phyloP scores from a whole-genome alignment of 2,888 invertebrate species.

The Fragum whitleyi region DNA sequence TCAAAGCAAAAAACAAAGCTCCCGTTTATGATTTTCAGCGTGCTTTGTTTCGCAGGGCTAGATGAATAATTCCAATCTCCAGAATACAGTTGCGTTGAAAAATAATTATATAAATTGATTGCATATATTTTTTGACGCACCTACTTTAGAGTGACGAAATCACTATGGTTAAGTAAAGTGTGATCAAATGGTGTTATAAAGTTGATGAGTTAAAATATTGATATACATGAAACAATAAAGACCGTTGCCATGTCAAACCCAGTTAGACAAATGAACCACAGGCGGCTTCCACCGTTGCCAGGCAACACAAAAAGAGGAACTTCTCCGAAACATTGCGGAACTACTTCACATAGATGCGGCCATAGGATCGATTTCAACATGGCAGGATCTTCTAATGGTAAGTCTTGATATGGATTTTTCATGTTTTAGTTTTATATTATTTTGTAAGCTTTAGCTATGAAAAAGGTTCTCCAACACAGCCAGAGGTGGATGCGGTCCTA shows the following conservation, averaged over 20 bases:
- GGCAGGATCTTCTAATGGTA: not conserved
- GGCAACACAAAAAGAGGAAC: conserved; percentile 57
- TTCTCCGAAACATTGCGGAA: conserved; percentile 36
- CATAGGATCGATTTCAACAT: conserved; percentile 5
- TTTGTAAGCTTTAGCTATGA: too few relatives aligned
- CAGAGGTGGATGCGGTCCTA: too few relatives aligned
- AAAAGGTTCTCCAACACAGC: too few relatives aligned
- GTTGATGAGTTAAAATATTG: not conserved
- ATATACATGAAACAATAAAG: not conserved
- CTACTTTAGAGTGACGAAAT: not conserved
- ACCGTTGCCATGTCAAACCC: conserved; percentile 69
- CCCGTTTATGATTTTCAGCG: too few relatives aligned
- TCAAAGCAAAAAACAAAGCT: too few relatives aligned
- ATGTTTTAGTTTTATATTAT: too few relatives aligned
- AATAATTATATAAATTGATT: too few relatives aligned
- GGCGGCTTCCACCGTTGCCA: conserved; percentile 76
- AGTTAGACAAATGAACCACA: conserved; percentile 73
- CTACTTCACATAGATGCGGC: not conserved
- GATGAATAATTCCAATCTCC: too few relatives aligned
- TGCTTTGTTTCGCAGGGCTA: too few relatives aligned
- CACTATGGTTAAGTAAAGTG: not conserved
- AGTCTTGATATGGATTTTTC: not conserved
- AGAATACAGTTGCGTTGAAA: too few relatives aligned
- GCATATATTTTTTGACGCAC: too few relatives aligned
- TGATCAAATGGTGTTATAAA: not conserved